Evolutionary conservation across 2,888 invertebrate species (phyloP), one percentile per base, ranked within the genome.

Genomic region (Bembecia ichneumoniformis): DNA sequence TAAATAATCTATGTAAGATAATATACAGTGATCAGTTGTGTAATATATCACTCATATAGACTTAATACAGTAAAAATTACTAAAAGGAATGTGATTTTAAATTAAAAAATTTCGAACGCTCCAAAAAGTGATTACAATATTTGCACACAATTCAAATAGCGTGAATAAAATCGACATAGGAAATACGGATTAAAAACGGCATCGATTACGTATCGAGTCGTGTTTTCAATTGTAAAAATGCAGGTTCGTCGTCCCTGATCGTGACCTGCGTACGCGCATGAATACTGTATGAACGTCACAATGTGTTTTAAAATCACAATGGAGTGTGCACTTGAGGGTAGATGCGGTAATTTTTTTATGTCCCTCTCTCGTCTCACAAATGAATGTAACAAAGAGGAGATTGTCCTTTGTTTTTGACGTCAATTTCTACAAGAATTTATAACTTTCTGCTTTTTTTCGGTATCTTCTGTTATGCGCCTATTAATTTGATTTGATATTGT

Each of bases 191-290:
- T 66, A 71, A 72, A 74, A 77, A 74, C 65, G 61, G 61, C 70
- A 68, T 69, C 65, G 68, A 72, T 70, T 63, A 64, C 61, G 63
- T 62, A 44, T 44, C 44, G 44, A 44, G 17, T 44, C 44, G 44
- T 44, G 44, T 44, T 16, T 16, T 13, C 15, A 17, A 44, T 44
- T 44, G 40, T 44, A 51, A 53, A 53, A 53, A 49, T 49, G 46
- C 74, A 75, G 72, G 83, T 82, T 82, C 79, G 77, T 66, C 65
- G 77, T 71, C 80, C 84, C 72, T 83, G 84, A 82, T 81, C 84
- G 79, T 86, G 86, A 84, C 84, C 84, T 68, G 81, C 66, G 77
- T 68, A 56, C 54, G 63, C 75, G 71, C 74, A 82, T 82, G 81
- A 71, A 86, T 83, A 78, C 70, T 79, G 77, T 70, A 83, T 83